Conservation (phyloP, 2,797 vertebrate species). For the Anguilla megastoma region DNA sequence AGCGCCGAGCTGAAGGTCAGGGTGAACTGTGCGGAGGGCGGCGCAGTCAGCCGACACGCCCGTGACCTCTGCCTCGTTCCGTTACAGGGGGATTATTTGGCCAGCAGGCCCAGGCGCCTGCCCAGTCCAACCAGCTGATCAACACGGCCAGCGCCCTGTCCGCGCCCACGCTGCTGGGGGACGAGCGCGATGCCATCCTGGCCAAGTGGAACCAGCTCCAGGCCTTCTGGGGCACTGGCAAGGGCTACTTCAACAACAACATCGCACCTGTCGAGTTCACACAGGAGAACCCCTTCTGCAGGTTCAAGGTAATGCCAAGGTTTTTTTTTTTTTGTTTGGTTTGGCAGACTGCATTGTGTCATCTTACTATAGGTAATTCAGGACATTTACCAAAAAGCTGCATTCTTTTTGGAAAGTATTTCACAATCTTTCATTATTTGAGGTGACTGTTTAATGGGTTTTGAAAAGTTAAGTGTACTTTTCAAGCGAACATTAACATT, state of each 20-base stretch:
- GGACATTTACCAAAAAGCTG: background rate
- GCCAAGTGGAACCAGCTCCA: conserved; percentile 99
- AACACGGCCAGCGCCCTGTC: conserved; percentile 94
- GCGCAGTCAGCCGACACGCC: background rate
- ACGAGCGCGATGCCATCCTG: conserved; percentile 92
- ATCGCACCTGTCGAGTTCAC: conserved; percentile 90
- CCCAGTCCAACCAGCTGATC: conserved; percentile 88
- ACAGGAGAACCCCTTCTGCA: conserved; percentile 95
- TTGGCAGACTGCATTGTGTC: background rate
- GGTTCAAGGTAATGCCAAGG: conserved; percentile 85
- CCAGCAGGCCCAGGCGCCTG: conserved; percentile 77
- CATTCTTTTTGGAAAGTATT: background rate
- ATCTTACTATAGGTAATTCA: background rate
- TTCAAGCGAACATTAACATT: background rate
- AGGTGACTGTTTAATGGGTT: background rate
- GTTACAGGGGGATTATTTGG: conserved; percentile 80
- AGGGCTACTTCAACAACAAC: conserved; percentile 91
- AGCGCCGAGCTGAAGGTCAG: background rate
- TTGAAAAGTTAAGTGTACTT: background rate
- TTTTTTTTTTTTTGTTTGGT: background rate
- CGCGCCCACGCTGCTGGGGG: conserved; percentile 88
- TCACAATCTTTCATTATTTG: background rate
- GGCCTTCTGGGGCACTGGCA: conserved; percentile 97
- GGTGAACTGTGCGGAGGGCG: background rate
- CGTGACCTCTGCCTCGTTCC: background rate